Base-by-base conservation (phyloP, 2,113 vertebrate species). In the Bagarius yarrelli region DNA sequence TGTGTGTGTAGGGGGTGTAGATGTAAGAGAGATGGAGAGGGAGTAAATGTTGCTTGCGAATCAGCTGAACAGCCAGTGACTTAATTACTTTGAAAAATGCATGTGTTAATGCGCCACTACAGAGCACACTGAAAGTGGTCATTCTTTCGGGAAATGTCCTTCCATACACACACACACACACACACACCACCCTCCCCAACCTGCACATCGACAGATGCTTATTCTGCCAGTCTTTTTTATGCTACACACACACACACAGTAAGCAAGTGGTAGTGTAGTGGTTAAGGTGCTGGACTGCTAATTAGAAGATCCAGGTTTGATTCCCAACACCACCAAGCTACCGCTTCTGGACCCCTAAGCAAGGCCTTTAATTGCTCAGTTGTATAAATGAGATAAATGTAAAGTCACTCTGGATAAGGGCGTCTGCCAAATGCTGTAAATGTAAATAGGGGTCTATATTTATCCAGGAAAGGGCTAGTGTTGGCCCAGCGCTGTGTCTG, bases 21-120 rank as follows among this genome's bases (percentile, higher is more conserved):
- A 71, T 73, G 69, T 73, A 59, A 70, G 25, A 27, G 70, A 59
- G 53, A 69, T 67, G 72, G 72, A 56, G 52, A 67, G 44, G 59
- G 36, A 72, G 59, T 53, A 76, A 83, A 57, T 60, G 74, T 56
- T 78, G 34, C 77, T 63, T 16, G 57, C 61, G 81, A 75, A 72
- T 83, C 78, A 75, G 8, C 76, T 81, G 75, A 80, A 34, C 76
- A 66, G 70, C 56, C 53, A 77, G 40, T 77, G 67, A 83, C 72
- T 76, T 78, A 85, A 85, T 85, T 83, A 80, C 73, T 44, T 14
- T 66, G 63, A 83, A 81, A 83, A 78, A 81, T 83, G 79, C 67
- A 59, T 53, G 78, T 16, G 74, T 83, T 69, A 78, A 79, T 69
- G 40, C 23, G 47, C 53, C 72, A 56, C 56, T 59, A 44, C 18